Conservation (phyloP, 2,797 vertebrate genomes). For the Nyctibius grandis region DNA sequence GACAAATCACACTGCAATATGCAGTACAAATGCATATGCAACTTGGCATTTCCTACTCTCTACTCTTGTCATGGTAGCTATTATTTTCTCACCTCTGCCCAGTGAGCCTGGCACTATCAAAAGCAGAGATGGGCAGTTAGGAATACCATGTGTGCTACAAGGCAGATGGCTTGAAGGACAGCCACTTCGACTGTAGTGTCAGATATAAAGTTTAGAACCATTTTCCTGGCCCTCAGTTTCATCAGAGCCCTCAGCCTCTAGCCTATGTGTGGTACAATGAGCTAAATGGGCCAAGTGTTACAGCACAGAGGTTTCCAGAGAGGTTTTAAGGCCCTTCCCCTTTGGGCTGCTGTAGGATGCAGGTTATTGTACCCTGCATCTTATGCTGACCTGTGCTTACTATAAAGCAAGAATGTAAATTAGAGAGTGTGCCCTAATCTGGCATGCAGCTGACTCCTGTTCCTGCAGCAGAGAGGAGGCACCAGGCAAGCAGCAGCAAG, state of each 20-base stretch:
- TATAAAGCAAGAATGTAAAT: not conserved
- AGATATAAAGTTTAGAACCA: not conserved
- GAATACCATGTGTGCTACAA: not conserved
- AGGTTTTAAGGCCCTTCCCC: not conserved
- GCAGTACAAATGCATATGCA: not conserved
- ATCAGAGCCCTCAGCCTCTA: rapidly evolving
- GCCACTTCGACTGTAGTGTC: not conserved
- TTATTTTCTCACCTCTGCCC: not conserved
- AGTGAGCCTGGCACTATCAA: not conserved
- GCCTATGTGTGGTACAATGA: not conserved
- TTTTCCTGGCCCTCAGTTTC: not conserved
- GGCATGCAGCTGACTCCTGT: not conserved
- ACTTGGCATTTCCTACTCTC: not conserved
- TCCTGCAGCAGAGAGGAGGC: not conserved
- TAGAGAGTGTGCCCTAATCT: not conserved
- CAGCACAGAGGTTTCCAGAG: not conserved
- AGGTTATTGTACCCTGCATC: not conserved
- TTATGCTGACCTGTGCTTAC: not conserved
- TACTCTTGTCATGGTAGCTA: not conserved
- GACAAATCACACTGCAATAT: not conserved
- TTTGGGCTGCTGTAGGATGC: not conserved
- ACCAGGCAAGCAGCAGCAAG: not conserved
- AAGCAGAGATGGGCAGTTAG: not conserved
- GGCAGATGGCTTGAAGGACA: not conserved
- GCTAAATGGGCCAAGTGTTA: not conserved